Conservation (phyloP, 2,113 vertebrate genomes). For the Puma concolor region DNA sequence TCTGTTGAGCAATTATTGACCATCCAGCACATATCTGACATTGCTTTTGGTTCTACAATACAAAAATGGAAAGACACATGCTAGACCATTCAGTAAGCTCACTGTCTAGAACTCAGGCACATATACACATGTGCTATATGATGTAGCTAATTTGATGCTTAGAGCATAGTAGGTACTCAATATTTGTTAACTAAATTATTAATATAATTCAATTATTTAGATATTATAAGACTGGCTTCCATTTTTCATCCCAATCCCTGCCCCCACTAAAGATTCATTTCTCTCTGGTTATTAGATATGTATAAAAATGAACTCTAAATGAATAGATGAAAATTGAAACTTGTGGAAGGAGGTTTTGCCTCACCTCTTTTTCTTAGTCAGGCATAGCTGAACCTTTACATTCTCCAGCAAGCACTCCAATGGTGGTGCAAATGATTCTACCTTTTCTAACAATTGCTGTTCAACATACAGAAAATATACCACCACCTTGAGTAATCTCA, state of each 20-base stretch:
- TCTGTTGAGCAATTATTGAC: constrained; percentile 17
- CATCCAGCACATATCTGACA: background rate
- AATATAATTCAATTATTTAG: background rate
- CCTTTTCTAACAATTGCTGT: background rate
- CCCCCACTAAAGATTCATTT: background rate
- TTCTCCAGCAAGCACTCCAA: background rate
- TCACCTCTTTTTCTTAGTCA: background rate
- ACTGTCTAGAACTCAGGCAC: background rate
- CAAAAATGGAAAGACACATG: background rate
- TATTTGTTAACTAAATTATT: background rate
- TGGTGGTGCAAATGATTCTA: background rate
- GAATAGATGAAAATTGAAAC: background rate
- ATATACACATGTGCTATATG: background rate
- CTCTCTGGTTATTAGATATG: background rate
- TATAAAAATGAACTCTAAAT: background rate
- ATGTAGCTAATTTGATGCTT: background rate
- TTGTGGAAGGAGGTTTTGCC: background rate
- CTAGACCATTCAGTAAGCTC: background rate
- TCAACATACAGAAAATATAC: background rate
- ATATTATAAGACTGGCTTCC: background rate
- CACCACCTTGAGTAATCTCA: background rate
- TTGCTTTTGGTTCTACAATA: constrained; percentile 6
- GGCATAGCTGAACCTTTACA: background rate
- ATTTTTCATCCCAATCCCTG: background rate
- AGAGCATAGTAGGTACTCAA: background rate